Percentiles rank a stretch among this genome's conserved stretches.
phyloP scores from a whole-genome alignment of 2,888 invertebrate species.

The Apeira syringaria region DNA sequence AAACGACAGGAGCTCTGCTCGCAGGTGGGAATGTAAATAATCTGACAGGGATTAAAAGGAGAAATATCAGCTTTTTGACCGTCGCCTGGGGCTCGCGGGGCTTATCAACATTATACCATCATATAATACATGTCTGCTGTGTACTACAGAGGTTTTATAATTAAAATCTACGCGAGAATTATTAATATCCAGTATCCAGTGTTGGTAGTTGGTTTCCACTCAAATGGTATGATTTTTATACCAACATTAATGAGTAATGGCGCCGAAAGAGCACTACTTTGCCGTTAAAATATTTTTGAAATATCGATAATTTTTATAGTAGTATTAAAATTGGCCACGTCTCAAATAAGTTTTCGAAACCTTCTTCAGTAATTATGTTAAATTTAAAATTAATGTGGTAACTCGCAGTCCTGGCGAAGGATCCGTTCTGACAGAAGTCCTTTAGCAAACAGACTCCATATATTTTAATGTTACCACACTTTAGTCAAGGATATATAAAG shows the following conservation, averaged over 20 bases:
- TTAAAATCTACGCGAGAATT: slow-evolving; percentile 57
- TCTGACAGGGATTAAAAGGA: slow-evolving; percentile 83
- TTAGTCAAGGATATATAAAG: too few species aligned
- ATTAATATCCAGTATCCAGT: slow-evolving; percentile 6
- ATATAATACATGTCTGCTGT: slow-evolving; percentile 17
- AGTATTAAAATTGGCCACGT: slow-evolving; percentile 3
- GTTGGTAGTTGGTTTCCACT: slow-evolving; percentile 21
- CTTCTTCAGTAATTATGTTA: too few species aligned
- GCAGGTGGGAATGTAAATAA: slow-evolving; percentile 84
- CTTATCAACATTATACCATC: slow-evolving; percentile 64
- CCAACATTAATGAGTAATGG: slow-evolving; percentile 13
- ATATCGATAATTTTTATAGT: slow-evolving; percentile 3
- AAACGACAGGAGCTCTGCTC: slow-evolving; percentile 60
- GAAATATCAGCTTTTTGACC: slow-evolving; percentile 81
- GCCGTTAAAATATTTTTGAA: slow-evolving; percentile 7
- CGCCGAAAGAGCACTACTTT: slow-evolving; percentile 15
- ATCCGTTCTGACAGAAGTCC: too few species aligned
- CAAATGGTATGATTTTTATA: slow-evolving; percentile 26
- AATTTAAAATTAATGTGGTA: too few species aligned
- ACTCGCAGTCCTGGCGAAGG: too few species aligned
- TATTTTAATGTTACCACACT: too few species aligned
- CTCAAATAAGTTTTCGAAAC: too few species aligned
- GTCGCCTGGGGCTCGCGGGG: slow-evolving; percentile 58
- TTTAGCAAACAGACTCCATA: too few species aligned
- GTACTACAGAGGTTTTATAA: slow-evolving; percentile 57